Percentiles rank a stretch among this genome's conserved stretches.
Evolutionary conservation across 2,888 invertebrate species (phyloP).

Genomic region (Meiosimyza decipiens): DNA sequence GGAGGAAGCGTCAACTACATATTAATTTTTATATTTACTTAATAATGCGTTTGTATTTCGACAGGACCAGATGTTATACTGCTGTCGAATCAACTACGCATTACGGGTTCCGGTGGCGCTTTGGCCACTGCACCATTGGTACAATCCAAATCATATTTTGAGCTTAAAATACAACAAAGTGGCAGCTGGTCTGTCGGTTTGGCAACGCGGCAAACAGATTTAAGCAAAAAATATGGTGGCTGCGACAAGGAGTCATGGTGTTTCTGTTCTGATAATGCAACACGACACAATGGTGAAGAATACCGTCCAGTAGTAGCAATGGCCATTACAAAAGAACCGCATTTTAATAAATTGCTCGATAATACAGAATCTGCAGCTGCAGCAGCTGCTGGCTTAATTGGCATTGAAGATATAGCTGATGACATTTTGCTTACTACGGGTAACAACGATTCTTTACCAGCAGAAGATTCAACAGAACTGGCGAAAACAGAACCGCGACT

Average conservation of each 20-base stretch:
- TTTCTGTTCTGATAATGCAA: slow-evolving; percentile 87
- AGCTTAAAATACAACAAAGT: slow-evolving; percentile 96
- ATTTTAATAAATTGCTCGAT: slow-evolving; percentile 47
- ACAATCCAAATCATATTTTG: slow-evolving; percentile 98
- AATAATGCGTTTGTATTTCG: background rate
- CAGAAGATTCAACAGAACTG: slow-evolving; percentile 11
- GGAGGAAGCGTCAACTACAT: too few relatives aligned
- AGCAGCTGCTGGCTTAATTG: slow-evolving; percentile 58
- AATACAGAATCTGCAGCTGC: slow-evolving; percentile 49
- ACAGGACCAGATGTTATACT: slow-evolving; percentile 62
- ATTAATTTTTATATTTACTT: too few relatives aligned
- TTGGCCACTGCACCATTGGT: slow-evolving; percentile 93
- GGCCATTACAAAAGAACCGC: slow-evolving; percentile 39
- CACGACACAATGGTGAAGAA: slow-evolving; percentile 86
- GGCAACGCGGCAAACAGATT: slow-evolving; percentile 87
- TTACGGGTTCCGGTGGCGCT: slow-evolving; percentile 89
- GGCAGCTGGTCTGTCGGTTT: slow-evolving; percentile 97
- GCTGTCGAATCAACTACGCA: slow-evolving; percentile 61
- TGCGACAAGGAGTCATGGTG: slow-evolving; percentile 93
- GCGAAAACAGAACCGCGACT: slow-evolving; percentile 48
- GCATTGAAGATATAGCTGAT: slow-evolving; percentile 66
- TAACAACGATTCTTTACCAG: slow-evolving; percentile 54
- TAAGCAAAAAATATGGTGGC: slow-evolving; percentile 89
- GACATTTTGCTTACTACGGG: slow-evolving; percentile 58
- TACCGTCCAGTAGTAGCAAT: slow-evolving; percentile 64